Conservation (phyloP, 2,113 vertebrate species). For the Colistium nudipinnis region DNA sequence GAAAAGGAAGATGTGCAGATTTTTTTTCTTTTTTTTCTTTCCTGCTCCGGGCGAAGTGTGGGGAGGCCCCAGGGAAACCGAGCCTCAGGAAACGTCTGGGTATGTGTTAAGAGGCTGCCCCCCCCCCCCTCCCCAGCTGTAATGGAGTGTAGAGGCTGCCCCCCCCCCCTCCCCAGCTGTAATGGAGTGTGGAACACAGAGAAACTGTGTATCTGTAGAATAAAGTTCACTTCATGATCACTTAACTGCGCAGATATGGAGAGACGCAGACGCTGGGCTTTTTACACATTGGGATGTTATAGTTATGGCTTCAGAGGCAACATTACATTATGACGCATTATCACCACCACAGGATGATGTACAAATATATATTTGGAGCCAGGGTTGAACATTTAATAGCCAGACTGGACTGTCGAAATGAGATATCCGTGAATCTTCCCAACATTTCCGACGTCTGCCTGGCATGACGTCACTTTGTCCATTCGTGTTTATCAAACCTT, state of each 20-base stretch:
- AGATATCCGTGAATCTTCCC: too few species aligned
- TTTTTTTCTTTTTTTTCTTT: slow-evolving; percentile 70
- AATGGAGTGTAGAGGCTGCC: slow-evolving; percentile 82
- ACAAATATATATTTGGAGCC: background rate
- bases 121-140: slow-evolving; percentile 66
- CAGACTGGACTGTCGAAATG: too few species aligned
- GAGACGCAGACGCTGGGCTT: slow-evolving; percentile 15
- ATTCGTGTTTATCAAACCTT: too few species aligned
- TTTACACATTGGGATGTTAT: background rate
- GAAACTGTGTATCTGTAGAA: slow-evolving; percentile 69
- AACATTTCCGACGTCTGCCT: too few species aligned
- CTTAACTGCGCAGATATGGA: slow-evolving; percentile 59
- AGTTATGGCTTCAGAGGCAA: slow-evolving; percentile 10
- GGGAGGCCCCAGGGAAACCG: slow-evolving; percentile 73
- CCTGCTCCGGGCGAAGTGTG: slow-evolving; percentile 68
- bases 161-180: slow-evolving; percentile 68
- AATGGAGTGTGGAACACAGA: slow-evolving; percentile 81
- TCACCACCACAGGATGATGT: background rate
- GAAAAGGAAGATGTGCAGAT: slow-evolving; percentile 68
- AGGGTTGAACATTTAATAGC: background rate
- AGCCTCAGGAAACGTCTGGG: slow-evolving; percentile 81
- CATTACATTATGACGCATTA: background rate
- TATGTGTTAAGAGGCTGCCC: slow-evolving; percentile 79
- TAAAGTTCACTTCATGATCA: slow-evolving; percentile 74
- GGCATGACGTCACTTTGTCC: too few species aligned